A percentile compares a stretch with the other conserved stretches of the same genome.
Conservation (phyloP, 2,113 vertebrate species). For the Felis chaus region DNA sequence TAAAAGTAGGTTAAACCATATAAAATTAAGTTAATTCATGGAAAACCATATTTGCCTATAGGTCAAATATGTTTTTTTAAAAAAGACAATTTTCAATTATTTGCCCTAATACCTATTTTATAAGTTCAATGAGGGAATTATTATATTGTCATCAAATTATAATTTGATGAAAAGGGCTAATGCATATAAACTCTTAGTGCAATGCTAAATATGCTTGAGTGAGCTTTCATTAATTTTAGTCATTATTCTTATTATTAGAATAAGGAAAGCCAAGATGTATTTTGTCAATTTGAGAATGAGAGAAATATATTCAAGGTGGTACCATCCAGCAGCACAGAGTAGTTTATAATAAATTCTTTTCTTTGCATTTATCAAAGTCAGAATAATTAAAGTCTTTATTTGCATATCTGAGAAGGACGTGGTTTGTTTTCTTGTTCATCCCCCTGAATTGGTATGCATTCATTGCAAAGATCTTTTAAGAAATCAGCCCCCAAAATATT, state of each 20-base stretch:
- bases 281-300: background rate
- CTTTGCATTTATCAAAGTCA: background rate
- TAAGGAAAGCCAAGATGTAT: background rate
- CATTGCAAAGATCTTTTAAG: background rate
- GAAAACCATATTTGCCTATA: background rate
- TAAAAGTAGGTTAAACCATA: background rate
- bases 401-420: background rate
- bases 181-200: background rate
- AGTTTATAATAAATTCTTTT: background rate
- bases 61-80: background rate
- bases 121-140: background rate
- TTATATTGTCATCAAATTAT: too few relatives aligned
- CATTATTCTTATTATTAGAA: background rate
- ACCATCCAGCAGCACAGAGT: background rate
- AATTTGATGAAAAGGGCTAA: background rate
- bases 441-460: background rate
- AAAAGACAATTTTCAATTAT: background rate
- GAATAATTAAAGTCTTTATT: background rate
- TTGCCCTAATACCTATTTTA: background rate
- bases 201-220: background rate
- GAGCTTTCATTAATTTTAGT: background rate
- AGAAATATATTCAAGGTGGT: background rate
- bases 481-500: background rate
- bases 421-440: background rate
- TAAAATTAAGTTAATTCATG: background rate